Evolutionary conservation across 2,888 invertebrate genomes (phyloP).

Genomic region (Cerceris ruficornis): DNA sequence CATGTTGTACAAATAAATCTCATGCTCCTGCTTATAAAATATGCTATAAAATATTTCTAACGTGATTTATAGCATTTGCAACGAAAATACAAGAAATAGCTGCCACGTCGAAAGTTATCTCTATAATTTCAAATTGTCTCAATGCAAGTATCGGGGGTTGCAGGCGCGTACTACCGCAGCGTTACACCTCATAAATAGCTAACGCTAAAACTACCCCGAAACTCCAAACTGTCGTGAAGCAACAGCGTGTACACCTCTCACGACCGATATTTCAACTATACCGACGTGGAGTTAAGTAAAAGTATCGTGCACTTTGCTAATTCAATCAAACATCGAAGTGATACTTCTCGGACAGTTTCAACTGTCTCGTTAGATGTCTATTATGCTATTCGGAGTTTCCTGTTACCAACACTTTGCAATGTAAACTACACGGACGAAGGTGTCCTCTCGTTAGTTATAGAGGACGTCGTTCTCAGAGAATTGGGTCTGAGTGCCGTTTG

Average conservation of each 20-base stretch:
- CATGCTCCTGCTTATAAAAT: no score
- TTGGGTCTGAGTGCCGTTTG: no score
- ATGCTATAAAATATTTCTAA: no score
- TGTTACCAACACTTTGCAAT: conserved; percentile 4
- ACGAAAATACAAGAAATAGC: not conserved
- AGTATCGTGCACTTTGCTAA: conserved; percentile 20
- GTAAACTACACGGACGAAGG: not conserved
- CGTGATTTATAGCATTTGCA: not conserved
- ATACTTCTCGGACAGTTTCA: conserved; percentile 38
- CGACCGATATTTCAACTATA: not conserved
- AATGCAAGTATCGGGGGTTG: not conserved
- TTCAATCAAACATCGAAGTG: conserved; percentile 8
- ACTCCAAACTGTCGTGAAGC: conserved; percentile 1
- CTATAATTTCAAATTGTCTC: not conserved
- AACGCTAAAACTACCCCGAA: conserved; percentile 2
- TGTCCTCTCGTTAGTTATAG: conserved; percentile 34
- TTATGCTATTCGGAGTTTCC: conserved; percentile 25
- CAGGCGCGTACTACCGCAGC: not conserved
- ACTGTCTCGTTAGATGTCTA: conserved; percentile 45
- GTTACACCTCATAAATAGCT: conserved; percentile 3
- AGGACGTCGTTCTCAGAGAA: conserved; percentile 24
- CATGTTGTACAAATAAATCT: no score
- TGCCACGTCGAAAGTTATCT: not conserved
- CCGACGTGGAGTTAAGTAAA: conserved; percentile 10
- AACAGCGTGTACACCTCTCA: not conserved